These are phyloP conservation scores for Sebastes vulpes DNA, from an alignment of 2,797 vertebrate genomes.

Conservation along the genomic window DNA sequence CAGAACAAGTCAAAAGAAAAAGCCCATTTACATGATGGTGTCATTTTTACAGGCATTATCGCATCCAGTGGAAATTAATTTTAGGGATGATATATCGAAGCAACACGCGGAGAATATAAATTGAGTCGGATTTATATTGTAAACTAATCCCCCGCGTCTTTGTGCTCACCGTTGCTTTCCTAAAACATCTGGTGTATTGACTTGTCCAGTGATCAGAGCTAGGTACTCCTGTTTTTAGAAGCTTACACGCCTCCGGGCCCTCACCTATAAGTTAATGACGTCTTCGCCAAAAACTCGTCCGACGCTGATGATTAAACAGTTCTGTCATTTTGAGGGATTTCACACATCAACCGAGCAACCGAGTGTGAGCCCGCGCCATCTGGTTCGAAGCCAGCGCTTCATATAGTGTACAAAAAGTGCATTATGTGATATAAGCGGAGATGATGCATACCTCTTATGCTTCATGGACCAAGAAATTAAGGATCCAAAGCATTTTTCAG, in stretches of 20 bases:
- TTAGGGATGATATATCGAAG: constrained; percentile 3
- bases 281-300: background rate
- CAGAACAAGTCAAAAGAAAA: background rate
- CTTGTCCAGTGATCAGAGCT: constrained; percentile 38
- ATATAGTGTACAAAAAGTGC: constrained; percentile 11
- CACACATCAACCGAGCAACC: constrained; percentile 46
- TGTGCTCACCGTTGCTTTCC: background rate
- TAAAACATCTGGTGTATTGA: constrained; percentile 41
- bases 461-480: constrained; percentile 16
- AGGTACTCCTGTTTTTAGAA: constrained; percentile 18
- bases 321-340: constrained; percentile 56
- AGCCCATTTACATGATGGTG: background rate
- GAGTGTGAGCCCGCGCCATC: constrained; percentile 55
- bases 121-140: background rate
- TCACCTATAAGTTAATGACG: constrained; percentile 29
- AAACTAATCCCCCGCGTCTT: background rate
- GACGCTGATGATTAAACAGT: constrained; percentile 48
- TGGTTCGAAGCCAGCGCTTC: constrained; percentile 27
- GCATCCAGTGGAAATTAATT: constrained; percentile 1
- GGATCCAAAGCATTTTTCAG: background rate
- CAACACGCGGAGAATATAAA: background rate
- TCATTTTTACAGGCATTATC: constrained; percentile 11
- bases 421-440: constrained; percentile 7
- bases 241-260: constrained; percentile 4
- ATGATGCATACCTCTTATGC: background rate